Conservation (phyloP, 1,140 invertebrate genomes). For the Rhynchophorus ferrugineus region DNA sequence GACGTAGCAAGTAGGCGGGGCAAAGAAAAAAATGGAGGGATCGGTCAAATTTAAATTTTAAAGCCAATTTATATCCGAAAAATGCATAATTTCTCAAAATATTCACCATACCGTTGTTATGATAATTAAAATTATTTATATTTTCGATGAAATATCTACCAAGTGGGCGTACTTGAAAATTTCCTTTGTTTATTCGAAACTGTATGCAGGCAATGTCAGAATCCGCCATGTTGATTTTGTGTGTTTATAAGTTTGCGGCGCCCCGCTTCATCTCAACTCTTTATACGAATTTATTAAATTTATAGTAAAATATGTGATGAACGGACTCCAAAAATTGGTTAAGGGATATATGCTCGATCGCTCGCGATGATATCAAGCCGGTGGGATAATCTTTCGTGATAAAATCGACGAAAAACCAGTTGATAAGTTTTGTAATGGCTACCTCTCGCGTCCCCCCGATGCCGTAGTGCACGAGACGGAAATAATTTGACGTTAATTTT, state of each 20-base stretch:
- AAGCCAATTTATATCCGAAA: not conserved
- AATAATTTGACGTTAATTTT: constrained; percentile 24
- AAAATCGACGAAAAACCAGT: constrained; percentile 15
- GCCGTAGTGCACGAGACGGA: constrained; percentile 30
- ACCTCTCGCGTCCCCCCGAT: constrained; percentile 54
- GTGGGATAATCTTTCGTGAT: not conserved
- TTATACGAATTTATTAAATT: constrained; percentile 25
- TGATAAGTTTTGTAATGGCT: constrained; percentile 49
- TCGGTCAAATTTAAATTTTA: constrained; percentile 5
- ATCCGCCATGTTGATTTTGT: constrained; percentile 35
- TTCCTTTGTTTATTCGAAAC: constrained; percentile 25
- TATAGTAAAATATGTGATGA: constrained; percentile 22
- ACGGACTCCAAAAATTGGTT: constrained; percentile 11
- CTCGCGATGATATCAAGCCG: constrained; percentile 10
- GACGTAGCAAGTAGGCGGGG: not conserved
- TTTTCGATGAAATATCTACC: too few relatives aligned
- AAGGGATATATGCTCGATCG: not conserved
- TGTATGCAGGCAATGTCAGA: constrained; percentile 19
- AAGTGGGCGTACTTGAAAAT: constrained; percentile 2
- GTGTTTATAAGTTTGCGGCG: constrained; percentile 39
- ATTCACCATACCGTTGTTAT: too few relatives aligned
- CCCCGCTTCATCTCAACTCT: constrained; percentile 33
- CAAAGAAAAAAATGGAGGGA: constrained; percentile 4
- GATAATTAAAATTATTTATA: too few relatives aligned
- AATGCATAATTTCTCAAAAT: too few relatives aligned